Evolutionary conservation across 2,888 invertebrate species (phyloP).

Genomic region (Helleia helle): DNA sequence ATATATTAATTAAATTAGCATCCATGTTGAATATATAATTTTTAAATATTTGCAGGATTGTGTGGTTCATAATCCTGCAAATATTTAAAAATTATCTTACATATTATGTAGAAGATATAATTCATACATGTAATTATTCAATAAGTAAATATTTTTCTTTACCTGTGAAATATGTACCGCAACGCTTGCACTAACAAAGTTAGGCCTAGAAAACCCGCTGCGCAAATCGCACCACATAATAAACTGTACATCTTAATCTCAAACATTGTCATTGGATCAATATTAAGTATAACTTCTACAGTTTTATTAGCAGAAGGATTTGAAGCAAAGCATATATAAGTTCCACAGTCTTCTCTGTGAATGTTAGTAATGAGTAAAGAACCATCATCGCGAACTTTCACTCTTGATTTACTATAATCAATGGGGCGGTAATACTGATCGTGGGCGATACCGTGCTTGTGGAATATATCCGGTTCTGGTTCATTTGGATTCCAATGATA

Average conservation of each 20-base stretch:
- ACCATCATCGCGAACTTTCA: conserved; percentile 83
- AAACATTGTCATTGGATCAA: conserved; percentile 89
- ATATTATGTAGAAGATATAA: no score
- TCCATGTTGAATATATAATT: no score
- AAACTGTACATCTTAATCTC: conserved; percentile 89
- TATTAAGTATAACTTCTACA: conserved; percentile 81
- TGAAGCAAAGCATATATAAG: conserved; percentile 88
- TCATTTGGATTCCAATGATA: conserved; percentile 87
- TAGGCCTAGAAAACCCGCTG: conserved; percentile 83
- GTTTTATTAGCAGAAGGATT: conserved; percentile 88
- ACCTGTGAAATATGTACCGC: conserved; percentile 81
- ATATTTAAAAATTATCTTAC: no score
- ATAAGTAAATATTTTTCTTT: conserved; percentile 53
- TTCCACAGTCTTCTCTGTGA: conserved; percentile 86
- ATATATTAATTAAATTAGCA: no score
- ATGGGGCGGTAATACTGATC: conserved; percentile 61
- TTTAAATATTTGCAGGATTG: no score
- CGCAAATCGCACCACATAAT: conserved; percentile 85
- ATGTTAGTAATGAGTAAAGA: conserved; percentile 82
- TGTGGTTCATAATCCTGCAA: no score
- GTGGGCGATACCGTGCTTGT: conserved; percentile 78
- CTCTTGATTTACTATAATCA: conserved; percentile 68
- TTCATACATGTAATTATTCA: no score
- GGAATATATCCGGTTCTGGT: conserved; percentile 76
- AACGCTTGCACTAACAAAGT: conserved; percentile 87